phyloP scores from a whole-genome alignment of 2,113 vertebrate genomes.

The Cacatua alba region DNA sequence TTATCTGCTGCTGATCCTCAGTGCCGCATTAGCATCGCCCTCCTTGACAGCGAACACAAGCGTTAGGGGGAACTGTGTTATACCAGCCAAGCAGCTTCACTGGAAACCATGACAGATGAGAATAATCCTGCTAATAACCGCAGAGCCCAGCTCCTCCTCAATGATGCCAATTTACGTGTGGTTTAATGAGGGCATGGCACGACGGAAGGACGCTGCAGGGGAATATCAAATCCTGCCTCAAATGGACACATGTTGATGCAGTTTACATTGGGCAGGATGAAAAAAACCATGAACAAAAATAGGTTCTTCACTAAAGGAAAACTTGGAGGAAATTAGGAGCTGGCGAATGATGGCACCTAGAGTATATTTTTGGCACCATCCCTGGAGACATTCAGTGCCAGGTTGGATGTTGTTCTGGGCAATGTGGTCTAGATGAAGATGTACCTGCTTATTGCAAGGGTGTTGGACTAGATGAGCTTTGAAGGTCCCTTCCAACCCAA shows the following conservation, averaged over 20 bases:
- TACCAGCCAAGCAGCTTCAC: background rate
- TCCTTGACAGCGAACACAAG: background rate
- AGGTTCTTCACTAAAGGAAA: background rate
- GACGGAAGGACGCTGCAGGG: background rate
- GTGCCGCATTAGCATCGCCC: background rate
- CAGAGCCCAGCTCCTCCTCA: background rate
- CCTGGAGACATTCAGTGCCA: background rate
- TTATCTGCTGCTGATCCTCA: background rate
- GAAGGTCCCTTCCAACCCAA: background rate
- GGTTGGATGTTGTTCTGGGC: background rate
- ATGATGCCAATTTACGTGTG: background rate
- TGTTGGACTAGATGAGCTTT: background rate
- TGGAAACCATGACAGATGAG: background rate
- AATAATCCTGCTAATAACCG: background rate
- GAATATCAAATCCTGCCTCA: background rate
- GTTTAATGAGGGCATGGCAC: background rate
- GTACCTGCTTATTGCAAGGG: background rate
- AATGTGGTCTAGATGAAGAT: background rate
- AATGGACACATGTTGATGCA: background rate
- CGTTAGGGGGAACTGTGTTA: background rate
- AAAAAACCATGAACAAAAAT: background rate
- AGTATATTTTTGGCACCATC: background rate
- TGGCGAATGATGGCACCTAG: background rate
- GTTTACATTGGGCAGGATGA: background rate
- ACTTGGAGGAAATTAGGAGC: background rate